These are phyloP conservation scores for Mastacembelus armatus DNA, from an alignment of 2,797 vertebrate genomes.

Conservation along the genomic window DNA sequence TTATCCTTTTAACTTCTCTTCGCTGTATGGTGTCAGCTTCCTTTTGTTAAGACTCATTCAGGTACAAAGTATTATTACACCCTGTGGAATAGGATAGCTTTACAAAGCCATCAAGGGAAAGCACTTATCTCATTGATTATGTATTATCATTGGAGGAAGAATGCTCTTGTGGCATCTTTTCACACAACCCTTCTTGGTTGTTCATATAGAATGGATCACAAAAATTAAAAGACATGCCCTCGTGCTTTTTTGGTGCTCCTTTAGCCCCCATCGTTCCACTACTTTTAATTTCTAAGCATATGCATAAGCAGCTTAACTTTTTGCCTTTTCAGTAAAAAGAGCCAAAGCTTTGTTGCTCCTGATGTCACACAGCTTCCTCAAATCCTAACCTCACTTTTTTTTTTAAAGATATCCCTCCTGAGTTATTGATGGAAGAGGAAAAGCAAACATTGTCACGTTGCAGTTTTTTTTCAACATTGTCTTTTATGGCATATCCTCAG, in stretches of 20 bases:
- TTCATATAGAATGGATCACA: slow-evolving; percentile 31
- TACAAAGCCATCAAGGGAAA: slow-evolving; percentile 69
- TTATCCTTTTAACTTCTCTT: slow-evolving; percentile 82
- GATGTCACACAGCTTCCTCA: slow-evolving; percentile 50
- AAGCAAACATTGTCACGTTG: slow-evolving; percentile 21
- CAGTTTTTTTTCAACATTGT: background rate
- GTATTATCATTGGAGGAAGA: slow-evolving; percentile 51
- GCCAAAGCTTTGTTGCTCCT: slow-evolving; percentile 65
- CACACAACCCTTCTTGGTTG: slow-evolving; percentile 31
- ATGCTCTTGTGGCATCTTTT: slow-evolving; percentile 41
- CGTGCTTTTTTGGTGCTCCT: slow-evolving; percentile 27
- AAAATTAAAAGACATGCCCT: slow-evolving; percentile 38
- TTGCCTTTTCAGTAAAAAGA: slow-evolving; percentile 69
- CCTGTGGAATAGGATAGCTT: slow-evolving; percentile 75
- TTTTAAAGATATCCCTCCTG: slow-evolving; percentile 35
- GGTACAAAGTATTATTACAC: slow-evolving; percentile 84
- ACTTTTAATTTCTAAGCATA: slow-evolving; percentile 76
- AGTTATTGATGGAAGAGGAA: slow-evolving; percentile 13
- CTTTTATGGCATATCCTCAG: too few species aligned
- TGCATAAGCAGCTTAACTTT: slow-evolving; percentile 79
- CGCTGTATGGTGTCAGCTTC: slow-evolving; percentile 78
- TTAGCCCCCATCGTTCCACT: slow-evolving; percentile 63
- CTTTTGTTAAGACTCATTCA: slow-evolving; percentile 82
- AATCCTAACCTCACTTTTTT: slow-evolving; percentile 51
- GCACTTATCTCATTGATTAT: slow-evolving; percentile 79